Base-by-base conservation (phyloP, 2,888 invertebrate genomes). In the Rhorus exstirpatorius region DNA sequence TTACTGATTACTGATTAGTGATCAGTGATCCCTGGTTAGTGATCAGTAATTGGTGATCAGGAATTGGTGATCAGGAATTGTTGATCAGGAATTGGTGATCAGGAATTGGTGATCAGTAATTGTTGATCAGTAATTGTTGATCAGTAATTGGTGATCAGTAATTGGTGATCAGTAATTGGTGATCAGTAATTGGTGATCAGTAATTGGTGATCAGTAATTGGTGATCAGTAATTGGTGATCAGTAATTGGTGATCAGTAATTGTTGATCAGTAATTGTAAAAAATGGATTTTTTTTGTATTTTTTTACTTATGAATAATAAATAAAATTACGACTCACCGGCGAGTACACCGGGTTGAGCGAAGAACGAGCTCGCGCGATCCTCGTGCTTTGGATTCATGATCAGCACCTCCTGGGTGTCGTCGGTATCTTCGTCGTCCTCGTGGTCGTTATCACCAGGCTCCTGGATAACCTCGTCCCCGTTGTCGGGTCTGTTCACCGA, bases 331-430 rank as follows among this genome's bases (percentile, higher is more conserved):
- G 71, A 90, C 93, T 91, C 92, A 98, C 98, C 98, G 93, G 98
- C 98, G 90, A 98, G 95, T 87, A 98, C 98, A 93, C 98, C 98
- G 49, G 98, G 98, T 94, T 98, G 98, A 88, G 98, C 97, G 93
- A 98, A 98, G 96, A 98, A 98, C 92, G 98, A 97, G 93, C 97
- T 96, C 91, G 97, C 96, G 90, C 97, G 95, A 92, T 97, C 97
- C 90, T 97, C 97, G 86, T 95, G 94, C 93, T 97, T 96, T 85
- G 96, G 95, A 94, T 97, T 96, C 97, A 97, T 97, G 93, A 96
- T 96, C 94, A 95, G 94, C 79, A 96, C 96, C 88, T 95, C 96
- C 94, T 94, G 95, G 93, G 94, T 94, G 93, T 90, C 88, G 87
- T 92, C 90, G 41, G 87, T 84, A 77, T 91, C 91, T 51, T 89